Evolutionary conservation across 2,113 vertebrate species (phyloP), one percentile per base, ranked within the genome.

Genomic region (Anseranas semipalmata): DNA sequence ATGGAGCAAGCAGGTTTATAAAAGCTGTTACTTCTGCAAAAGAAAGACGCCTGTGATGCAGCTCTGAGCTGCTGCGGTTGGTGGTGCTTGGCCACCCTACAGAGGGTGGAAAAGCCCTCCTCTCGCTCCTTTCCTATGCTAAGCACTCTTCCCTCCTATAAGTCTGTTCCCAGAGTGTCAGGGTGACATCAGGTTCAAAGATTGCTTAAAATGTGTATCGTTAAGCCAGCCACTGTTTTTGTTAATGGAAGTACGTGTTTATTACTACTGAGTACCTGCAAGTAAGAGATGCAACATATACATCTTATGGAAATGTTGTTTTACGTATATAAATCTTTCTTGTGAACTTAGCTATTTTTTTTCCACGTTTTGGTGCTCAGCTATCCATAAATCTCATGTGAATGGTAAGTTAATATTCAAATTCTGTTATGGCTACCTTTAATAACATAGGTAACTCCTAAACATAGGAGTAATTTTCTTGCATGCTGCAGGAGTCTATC

Each of bases 241-340:
- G 71, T 7, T 41, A 60, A n/a, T 15, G 12, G 10, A 70, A 35
- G 21, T 17, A 21, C 33, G 7, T 72, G 5, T 58, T 56, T 59
- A 7, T 8, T 43, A 41, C 18, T 11, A 2, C 21, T 39, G 20
- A 62, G 65, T 39, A 35, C 14, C 13, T 53, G 41, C 68, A 21
- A 25, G 6, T 63, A 45, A 52, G 21, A n/a, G n/a, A 9, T 37
- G 21, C 27, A 48, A 18, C 15, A 20, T 4, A 4, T 35, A 33
- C 19, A 3, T 83, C 10, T 39, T 60, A 37, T 1, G 10, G 62
- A 79, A 91, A 8, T 53, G 13, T 7, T 48, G 6, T 20, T 50
- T 67, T 30, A 18, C 2, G 1, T 45, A 3, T 6, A 1, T 55
- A 3, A 9, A 7, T 55, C 7, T 48, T 2, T 32, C 35, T 35